These are phyloP conservation scores for Anastrepha obliqua DNA, from an alignment of 1,140 invertebrate genomes.

Conservation along the genomic window DNA sequence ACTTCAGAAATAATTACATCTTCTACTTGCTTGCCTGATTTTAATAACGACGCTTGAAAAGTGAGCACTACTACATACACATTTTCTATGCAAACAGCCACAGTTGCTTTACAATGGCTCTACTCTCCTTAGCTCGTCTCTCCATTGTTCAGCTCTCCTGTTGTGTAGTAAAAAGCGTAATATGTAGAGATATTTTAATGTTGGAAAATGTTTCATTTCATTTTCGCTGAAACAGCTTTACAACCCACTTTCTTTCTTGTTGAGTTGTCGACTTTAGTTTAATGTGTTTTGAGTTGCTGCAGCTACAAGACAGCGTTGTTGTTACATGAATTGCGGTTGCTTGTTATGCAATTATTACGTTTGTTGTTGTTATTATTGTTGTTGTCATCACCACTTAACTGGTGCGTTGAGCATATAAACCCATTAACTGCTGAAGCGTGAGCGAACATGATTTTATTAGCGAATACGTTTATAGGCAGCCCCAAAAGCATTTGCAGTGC, in stretches of 20 bases:
- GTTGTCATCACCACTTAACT: constrained; percentile 11
- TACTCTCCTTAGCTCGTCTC: not conserved
- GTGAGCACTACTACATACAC: not conserved
- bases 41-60: constrained; percentile 14
- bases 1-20: not conserved
- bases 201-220: constrained; percentile 36
- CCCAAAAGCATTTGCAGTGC: not conserved
- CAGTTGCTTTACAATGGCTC: not conserved
- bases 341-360: not conserved
- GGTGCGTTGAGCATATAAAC: constrained; percentile 29
- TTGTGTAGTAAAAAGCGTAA: not conserved
- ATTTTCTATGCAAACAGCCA: not conserved
- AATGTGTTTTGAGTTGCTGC: not conserved
- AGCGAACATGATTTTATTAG: constrained; percentile 24
- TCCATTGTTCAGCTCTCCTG: not conserved
- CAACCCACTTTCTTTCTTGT: not conserved
- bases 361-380: not conserved
- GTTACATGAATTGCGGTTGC: constrained; percentile 3
- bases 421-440: constrained; percentile 44
- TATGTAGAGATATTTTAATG: constrained; percentile 28
- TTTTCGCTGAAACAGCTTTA: constrained; percentile 11
- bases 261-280: constrained; percentile 24
- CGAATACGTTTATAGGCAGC: constrained; percentile 13
- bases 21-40: not conserved
- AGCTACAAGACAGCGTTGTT: not conserved